phyloP scores from a whole-genome alignment of 2,888 invertebrate species.

The Ochropacha duplaris region DNA sequence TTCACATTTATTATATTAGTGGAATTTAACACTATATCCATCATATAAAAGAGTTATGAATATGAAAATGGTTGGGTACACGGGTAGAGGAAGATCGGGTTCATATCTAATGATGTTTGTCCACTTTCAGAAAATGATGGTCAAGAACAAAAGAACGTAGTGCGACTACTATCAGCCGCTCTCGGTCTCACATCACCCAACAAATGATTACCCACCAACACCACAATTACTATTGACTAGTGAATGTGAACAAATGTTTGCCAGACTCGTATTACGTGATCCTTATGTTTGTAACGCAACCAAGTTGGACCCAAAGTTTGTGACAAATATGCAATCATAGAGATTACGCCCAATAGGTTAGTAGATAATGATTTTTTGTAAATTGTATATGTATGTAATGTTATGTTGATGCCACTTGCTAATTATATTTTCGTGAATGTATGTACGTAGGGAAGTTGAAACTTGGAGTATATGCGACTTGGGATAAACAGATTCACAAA shows the following conservation, averaged over 20 bases:
- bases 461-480: neutral
- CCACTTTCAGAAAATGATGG: slow-evolving; percentile 85
- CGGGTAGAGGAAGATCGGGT: too few relatives aligned
- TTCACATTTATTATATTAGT: too few relatives aligned
- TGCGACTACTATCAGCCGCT: slow-evolving; percentile 90
- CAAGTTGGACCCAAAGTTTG: slow-evolving; percentile 2
- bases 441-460: neutral
- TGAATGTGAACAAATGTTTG: slow-evolving; percentile 13
- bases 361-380: neutral
- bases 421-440: neutral
- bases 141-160: slow-evolving; percentile 90
- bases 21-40: too few relatives aligned
- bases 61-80: too few relatives aligned
- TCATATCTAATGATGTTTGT: too few relatives aligned
- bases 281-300: neutral
- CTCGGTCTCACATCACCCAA: slow-evolving; percentile 84
- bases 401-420: neutral
- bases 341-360: neutral
- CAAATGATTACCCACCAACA: slow-evolving; percentile 58
- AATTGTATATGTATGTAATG: neutral
- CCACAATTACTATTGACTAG: slow-evolving; percentile 34
- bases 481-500: too few relatives aligned
- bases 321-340: slow-evolving; percentile 5
- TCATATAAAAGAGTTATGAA: too few relatives aligned
- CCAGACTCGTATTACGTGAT: slow-evolving; percentile 4